A percentile compares a stretch with the other conserved stretches of the same genome.
These are phyloP conservation scores for Rhinichthys osculus DNA, from an alignment of 2,797 vertebrate species.

Conservation along the genomic window DNA sequence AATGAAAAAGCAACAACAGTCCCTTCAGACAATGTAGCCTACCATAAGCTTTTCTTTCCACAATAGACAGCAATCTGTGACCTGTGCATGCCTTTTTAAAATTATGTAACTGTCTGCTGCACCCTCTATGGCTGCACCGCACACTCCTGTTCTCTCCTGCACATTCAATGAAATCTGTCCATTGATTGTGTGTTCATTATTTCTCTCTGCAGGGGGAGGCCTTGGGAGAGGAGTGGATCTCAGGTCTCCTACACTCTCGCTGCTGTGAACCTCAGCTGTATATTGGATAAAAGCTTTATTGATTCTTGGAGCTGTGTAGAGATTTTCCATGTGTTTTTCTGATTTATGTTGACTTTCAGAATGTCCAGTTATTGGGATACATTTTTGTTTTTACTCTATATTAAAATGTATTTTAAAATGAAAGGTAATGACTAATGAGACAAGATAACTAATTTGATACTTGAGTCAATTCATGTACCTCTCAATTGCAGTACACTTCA, in stretches of 20 bases:
- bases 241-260: not conserved
- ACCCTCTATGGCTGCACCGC: not conserved
- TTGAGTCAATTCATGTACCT: not conserved
- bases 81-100: not conserved
- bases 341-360: not conserved
- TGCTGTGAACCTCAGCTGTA: conserved; percentile 29
- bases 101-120: not conserved
- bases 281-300: conserved; percentile 36
- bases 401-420: not conserved
- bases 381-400: not conserved
- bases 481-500: conserved; percentile 33
- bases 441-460: not conserved
- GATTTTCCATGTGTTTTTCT: conserved; percentile 19
- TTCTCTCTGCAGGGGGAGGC: conserved; percentile 4
- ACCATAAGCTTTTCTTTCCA: not conserved
- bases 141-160: conserved; percentile 3
- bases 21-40: not conserved
- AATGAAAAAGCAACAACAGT: not conserved
- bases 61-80: not conserved
- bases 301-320: conserved; percentile 25
- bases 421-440: not conserved
- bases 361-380: not conserved
- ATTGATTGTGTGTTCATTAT: conserved; percentile 5
- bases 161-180: conserved; percentile 25
- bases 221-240: conserved; percentile 17